Evolutionary conservation across 2,113 vertebrate species (phyloP), one percentile per base, ranked within the genome.

Genomic region (Tympanuchus pallidicinctus): DNA sequence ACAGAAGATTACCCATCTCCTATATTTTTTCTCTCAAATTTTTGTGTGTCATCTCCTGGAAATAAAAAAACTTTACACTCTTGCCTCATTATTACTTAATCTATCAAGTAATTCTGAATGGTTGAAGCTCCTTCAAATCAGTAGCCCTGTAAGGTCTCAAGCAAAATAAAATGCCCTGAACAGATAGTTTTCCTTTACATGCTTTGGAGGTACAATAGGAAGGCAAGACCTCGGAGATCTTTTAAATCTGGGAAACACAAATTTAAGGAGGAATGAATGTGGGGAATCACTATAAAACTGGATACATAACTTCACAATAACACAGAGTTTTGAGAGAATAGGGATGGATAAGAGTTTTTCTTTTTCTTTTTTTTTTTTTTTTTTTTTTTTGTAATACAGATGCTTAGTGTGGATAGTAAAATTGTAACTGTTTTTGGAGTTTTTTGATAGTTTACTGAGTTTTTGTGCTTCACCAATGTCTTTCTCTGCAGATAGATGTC

Each of bases 21-120:
- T 91, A 78, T 74, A 66, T 94, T 93, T 91, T 92, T 94, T 28
- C 38, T 10, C 56, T 93, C 78, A 92, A 67, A 91, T 85, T 92
- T 95, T 91, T 88, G 70, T 77, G 17, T 59, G 18, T 27, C 50
- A 77, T 42, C n/a, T 82, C 69, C 79, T 50, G 54, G 74, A 93
- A 94, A 86, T 75, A 81, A 96, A 96, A 91, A 38, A 91, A 77
- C 63, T 87, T 92, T 82, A 86, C 78, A 91, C 79, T 86, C 64
- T 91, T 89, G 30, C 73, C 56, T 83, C 93, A 86, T 86, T 96
- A 92, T 94, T 93, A 84, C 70, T 84, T 91, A 90, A 93, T 95
- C 61, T 89, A 90, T 90, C 79, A 80, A 80, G 54, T 56, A 74
- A 76, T 93, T 91, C 17, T 34, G 75, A 88, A 64, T 75, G 66